These are phyloP conservation scores for Andrena trimmerana DNA, from an alignment of 2,888 invertebrate species.

Conservation along the genomic window DNA sequence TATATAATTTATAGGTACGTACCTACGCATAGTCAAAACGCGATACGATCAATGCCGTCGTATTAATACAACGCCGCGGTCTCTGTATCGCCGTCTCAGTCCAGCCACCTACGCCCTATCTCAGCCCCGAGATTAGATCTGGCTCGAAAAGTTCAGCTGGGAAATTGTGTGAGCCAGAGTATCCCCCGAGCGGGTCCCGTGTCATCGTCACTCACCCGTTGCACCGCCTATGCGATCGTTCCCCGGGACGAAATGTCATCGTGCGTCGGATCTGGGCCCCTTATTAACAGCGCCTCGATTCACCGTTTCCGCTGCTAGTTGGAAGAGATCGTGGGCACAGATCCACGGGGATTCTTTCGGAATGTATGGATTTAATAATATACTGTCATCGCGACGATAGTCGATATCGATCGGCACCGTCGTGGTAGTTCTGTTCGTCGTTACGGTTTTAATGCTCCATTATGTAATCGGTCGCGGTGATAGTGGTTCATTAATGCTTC, in stretches of 20 bases:
- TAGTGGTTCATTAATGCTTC: constrained; percentile 15
- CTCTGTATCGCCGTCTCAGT: constrained; percentile 14
- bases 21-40: constrained; percentile 65
- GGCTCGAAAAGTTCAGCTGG: constrained; percentile 63
- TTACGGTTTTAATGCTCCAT: constrained; percentile 14
- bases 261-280: constrained; percentile 30
- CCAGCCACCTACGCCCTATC: constrained; percentile 67
- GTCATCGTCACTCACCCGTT: constrained; percentile 63
- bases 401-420: not conserved
- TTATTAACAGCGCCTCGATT: constrained; percentile 30
- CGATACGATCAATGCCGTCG: constrained; percentile 62
- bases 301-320: not conserved
- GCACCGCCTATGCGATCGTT: constrained; percentile 18
- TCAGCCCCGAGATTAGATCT: constrained; percentile 62
- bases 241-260: constrained; percentile 48
- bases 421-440: not conserved
- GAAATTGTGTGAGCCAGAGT: constrained; percentile 63
- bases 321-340: constrained; percentile 7
- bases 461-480: constrained; percentile 26
- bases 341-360: not conserved
- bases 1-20: constrained; percentile 61
- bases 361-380: not conserved
- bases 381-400: not conserved
- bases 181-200: constrained; percentile 49
- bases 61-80: constrained; percentile 61